Conservation (phyloP, 2,888 invertebrate genomes). For the Tetanocera ferruginea region DNA sequence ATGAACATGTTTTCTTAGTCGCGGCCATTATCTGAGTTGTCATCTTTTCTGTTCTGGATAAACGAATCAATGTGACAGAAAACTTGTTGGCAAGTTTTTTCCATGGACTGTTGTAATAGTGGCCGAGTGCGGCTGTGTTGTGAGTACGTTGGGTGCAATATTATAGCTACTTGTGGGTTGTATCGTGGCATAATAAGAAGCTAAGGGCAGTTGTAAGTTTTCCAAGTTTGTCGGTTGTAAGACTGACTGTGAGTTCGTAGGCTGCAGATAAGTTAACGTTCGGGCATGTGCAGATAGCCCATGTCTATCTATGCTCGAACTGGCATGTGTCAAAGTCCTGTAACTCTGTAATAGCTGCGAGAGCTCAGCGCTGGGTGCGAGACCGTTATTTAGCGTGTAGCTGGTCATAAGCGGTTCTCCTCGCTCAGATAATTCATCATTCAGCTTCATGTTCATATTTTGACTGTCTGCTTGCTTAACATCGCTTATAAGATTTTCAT, state of each 20-base stretch:
- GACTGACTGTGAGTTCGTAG: conserved; percentile 29
- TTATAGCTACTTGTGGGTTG: conserved; percentile 60
- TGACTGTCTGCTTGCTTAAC: conserved; percentile 13
- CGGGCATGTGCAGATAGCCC: background rate
- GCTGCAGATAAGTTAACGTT: conserved; percentile 29
- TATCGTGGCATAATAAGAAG: conserved; percentile 61
- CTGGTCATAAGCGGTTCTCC: background rate
- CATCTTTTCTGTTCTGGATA: no score
- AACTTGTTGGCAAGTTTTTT: background rate
- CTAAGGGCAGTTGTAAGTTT: conserved; percentile 58
- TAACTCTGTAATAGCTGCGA: background rate
- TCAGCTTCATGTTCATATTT: background rate
- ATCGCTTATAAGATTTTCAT: conserved; percentile 32
- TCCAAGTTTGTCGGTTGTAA: conserved; percentile 46
- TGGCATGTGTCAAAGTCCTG: background rate
- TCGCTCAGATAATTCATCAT: background rate
- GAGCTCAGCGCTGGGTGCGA: background rate
- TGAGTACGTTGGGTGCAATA: background rate
- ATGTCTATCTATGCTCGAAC: background rate
- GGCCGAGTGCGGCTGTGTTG: background rate
- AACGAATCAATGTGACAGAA: background rate
- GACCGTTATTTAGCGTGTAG: background rate
- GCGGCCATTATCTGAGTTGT: no score
- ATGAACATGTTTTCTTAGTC: no score
- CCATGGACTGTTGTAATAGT: background rate